Base-by-base conservation (phyloP, 2,888 invertebrate species). In the Phrixothrix hirtus region DNA sequence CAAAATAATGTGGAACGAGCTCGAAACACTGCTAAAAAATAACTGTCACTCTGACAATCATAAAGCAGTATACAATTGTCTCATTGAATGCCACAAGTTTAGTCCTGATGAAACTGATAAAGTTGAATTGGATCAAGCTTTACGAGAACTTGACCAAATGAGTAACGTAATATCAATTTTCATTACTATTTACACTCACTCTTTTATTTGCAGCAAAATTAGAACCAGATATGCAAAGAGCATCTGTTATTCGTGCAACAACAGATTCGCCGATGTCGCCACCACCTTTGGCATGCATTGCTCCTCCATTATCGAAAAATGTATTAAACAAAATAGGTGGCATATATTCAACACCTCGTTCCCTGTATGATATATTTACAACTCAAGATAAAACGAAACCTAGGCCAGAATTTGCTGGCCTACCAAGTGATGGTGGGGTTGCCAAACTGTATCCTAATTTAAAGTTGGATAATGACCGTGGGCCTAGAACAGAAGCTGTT, bases 201-300 rank as follows among this genome's bases (percentile, higher is more conserved):
- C 2, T 9, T 42, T n/a, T 16, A 2, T 10, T 38, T 38, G n/a
- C 13, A 50, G 50, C 38, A 3, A 50, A 50, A 38, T 15, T 25
- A 3, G 52, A 52, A 39, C 46, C 50, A 27, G 60, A 60, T 16
- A 44, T 57, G 17, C 59, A 70, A 32, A 70, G 77, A 29, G 75
- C 78, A 0, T 77, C 82, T 5, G 81, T 85, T 1, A 83, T 86
- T 51, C 77, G 91, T 38, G 88, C 91, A 1, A 90, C 89, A 0
- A 90, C 91, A 0, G 92, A 92, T 72, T 92, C 92, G 0, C 92
- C 92, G 0, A 83, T 92, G 73, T 92, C 92, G 0, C 92, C 92
- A 0, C 88, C 88, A 0, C 84, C 87, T 1, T 51, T 76, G 34
- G 58, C 74, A 1, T 73, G 66, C 48, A 69, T 74, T 37, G 65